A percentile compares a stretch with the other conserved stretches of the same genome.
Conservation (phyloP, 2,888 invertebrate genomes). For the Tubiluchus corallicola region DNA sequence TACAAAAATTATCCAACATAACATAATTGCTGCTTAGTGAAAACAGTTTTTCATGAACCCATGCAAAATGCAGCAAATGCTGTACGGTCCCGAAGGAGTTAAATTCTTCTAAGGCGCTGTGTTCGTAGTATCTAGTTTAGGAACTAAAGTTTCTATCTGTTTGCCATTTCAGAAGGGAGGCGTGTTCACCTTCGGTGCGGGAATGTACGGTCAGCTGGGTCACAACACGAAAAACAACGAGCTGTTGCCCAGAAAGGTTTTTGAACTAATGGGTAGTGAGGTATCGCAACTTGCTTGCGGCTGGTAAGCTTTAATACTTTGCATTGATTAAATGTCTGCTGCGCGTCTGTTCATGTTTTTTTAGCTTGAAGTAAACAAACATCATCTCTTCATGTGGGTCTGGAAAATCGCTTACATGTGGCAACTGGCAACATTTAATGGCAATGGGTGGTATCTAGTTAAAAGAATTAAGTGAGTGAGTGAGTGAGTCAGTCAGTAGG, state of each 20-base stretch:
- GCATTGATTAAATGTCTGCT: not conserved
- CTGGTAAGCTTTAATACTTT: constrained; percentile 32
- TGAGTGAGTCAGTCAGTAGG: not conserved
- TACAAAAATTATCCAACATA: no score
- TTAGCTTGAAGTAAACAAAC: constrained; percentile 9
- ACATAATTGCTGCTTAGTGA: no score
- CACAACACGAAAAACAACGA: constrained; percentile 63
- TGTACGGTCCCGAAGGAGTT: no score
- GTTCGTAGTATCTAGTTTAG: no score
- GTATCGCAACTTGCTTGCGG: constrained; percentile 52
- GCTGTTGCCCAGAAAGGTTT: constrained; percentile 69
- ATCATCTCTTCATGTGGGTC: not conserved
- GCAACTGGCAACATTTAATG: not conserved
- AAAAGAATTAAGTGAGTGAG: not conserved
- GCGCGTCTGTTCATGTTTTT: not conserved
- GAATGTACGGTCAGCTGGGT: constrained; percentile 77
- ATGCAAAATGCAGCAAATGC: no score
- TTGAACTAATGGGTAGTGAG: constrained; percentile 76
- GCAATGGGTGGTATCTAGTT: not conserved
- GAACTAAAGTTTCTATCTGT: no score
- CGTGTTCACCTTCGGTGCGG: constrained; percentile 39
- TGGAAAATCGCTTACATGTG: constrained; percentile 5
- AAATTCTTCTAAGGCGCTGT: no score
- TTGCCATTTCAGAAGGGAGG: no score
- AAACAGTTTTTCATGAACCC: no score